These are phyloP conservation scores for Crotalus viridis DNA, from an alignment of 2,113 vertebrate species.

Conservation along the genomic window DNA sequence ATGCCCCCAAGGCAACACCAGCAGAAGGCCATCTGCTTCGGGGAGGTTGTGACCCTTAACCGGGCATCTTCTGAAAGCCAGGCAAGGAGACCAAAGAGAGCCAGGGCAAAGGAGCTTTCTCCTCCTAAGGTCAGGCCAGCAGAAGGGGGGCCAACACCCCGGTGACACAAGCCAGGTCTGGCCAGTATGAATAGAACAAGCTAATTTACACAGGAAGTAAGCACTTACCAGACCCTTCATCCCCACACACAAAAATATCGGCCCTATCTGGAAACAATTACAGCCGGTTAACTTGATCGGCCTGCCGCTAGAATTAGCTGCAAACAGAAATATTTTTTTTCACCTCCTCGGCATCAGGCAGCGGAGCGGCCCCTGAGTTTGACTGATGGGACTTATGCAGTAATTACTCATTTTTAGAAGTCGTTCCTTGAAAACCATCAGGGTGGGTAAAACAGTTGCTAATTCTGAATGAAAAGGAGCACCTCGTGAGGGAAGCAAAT, in stretches of 20 bases:
- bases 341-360: slow-evolving; percentile 42
- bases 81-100: neutral
- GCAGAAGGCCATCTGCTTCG: neutral
- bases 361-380: slow-evolving; percentile 70
- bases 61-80: neutral
- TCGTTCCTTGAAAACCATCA: slow-evolving; percentile 70
- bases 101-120: slow-evolving; percentile 31
- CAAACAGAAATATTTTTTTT: slow-evolving; percentile 84
- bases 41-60: neutral
- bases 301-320: slow-evolving; percentile 90
- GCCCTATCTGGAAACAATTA: slow-evolving; percentile 97
- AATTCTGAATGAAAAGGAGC: slow-evolving; percentile 56
- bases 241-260: slow-evolving; percentile 81
- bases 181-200: slow-evolving; percentile 76
- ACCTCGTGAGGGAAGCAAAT: slow-evolving; percentile 29
- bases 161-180: slow-evolving; percentile 86
- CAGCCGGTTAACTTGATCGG: slow-evolving; percentile 91
- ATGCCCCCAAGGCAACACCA: neutral
- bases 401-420: slow-evolving; percentile 82
- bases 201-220: slow-evolving; percentile 94
- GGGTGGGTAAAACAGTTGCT: slow-evolving; percentile 61
- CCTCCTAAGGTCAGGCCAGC: slow-evolving; percentile 32
- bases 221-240: slow-evolving; percentile 88
- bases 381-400: slow-evolving; percentile 80
- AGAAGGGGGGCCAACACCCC: slow-evolving; percentile 2